These are phyloP conservation scores for Drosophila nikananu DNA, from an alignment of 1,140 invertebrate species.

Conservation along the genomic window DNA sequence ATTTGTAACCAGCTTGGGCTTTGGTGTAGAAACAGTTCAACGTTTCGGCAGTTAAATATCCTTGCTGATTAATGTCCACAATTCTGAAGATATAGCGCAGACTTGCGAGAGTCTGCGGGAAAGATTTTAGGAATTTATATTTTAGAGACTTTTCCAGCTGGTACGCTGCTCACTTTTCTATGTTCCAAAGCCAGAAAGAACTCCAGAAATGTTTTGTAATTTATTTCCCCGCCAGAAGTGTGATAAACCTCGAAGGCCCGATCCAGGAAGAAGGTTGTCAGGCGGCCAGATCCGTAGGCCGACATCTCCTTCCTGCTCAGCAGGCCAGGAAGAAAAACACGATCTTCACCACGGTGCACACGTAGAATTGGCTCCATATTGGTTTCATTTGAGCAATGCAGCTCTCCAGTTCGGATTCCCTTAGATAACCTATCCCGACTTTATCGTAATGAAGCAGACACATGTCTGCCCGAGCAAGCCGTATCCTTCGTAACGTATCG, in stretches of 20 bases:
- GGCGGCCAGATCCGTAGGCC: slow-evolving; percentile 95
- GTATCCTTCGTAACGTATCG: slow-evolving; percentile 97
- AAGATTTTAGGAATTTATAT: background rate
- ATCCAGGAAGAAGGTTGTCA: slow-evolving; percentile 96
- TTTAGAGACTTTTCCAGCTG: background rate
- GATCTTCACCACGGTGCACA: slow-evolving; percentile 97
- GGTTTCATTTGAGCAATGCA: slow-evolving; percentile 97
- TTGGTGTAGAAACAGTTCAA: slow-evolving; percentile 98
- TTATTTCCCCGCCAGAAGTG: slow-evolving; percentile 98
- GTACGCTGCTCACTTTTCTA: slow-evolving; percentile 89
- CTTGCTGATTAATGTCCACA: slow-evolving; percentile 94
- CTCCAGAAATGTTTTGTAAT: slow-evolving; percentile 98
- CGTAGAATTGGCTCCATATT: slow-evolving; percentile 97
- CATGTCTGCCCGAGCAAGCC: slow-evolving; percentile 96
- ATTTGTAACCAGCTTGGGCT: slow-evolving; percentile 95
- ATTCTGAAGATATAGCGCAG: slow-evolving; percentile 97
- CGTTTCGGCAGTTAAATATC: slow-evolving; percentile 95
- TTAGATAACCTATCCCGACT: slow-evolving; percentile 95
- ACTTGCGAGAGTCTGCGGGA: slow-evolving; percentile 89
- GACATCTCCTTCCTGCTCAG: slow-evolving; percentile 95
- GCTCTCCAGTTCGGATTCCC: slow-evolving; percentile 96
- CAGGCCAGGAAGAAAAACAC: slow-evolving; percentile 98
- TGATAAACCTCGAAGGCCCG: slow-evolving; percentile 97
- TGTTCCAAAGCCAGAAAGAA: slow-evolving; percentile 98
- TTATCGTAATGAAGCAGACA: slow-evolving; percentile 97